A percentile compares a stretch with the other conserved stretches of the same genome.
phyloP scores from a whole-genome alignment of 2,113 vertebrate genomes.

The Tretioscincus oriximinensis region DNA sequence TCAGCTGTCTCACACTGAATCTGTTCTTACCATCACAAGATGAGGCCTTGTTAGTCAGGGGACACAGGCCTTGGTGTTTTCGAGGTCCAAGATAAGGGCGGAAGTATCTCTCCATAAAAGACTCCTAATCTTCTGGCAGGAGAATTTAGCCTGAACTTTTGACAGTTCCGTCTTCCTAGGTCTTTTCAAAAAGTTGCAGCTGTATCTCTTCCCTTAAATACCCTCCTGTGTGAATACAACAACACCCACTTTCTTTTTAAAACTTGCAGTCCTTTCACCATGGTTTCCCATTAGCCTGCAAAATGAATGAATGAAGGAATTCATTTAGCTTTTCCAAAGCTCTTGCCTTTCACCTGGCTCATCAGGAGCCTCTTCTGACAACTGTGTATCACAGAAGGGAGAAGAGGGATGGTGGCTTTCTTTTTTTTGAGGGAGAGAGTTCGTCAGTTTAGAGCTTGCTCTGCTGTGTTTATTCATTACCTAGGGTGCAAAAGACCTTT shows the following conservation, averaged over 20 bases:
- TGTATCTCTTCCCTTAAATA: constrained; percentile 56
- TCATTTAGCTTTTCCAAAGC: constrained; percentile 31
- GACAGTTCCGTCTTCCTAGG: constrained; percentile 46
- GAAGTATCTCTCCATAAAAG: constrained; percentile 54
- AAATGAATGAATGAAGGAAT: constrained; percentile 47
- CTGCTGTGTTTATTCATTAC: constrained; percentile 3
- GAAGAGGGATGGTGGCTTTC: constrained; percentile 16
- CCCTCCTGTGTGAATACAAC: constrained; percentile 41
- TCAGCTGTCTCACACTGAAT: constrained; percentile 22
- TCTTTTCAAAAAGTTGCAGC: constrained; percentile 66
- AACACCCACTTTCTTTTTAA: not conserved
- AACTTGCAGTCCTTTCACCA: constrained; percentile 29
- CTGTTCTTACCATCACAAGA: not conserved
- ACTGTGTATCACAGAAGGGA: constrained; percentile 43
- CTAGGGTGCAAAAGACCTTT: not conserved
- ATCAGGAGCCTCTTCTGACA: constrained; percentile 54
- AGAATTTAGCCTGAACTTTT: constrained; percentile 47
- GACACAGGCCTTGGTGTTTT: constrained; percentile 18
- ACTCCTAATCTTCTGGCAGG: constrained; percentile 48
- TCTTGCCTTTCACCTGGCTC: constrained; percentile 56
- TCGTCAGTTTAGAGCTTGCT: constrained; percentile 38
- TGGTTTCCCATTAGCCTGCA: not conserved
- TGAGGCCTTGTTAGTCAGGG: not conserved
- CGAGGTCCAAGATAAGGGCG: constrained; percentile 27
- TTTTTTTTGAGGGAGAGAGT: not conserved